Conservation (phyloP, 2,113 vertebrate species). For the Urocynchramus pylzowi region DNA sequence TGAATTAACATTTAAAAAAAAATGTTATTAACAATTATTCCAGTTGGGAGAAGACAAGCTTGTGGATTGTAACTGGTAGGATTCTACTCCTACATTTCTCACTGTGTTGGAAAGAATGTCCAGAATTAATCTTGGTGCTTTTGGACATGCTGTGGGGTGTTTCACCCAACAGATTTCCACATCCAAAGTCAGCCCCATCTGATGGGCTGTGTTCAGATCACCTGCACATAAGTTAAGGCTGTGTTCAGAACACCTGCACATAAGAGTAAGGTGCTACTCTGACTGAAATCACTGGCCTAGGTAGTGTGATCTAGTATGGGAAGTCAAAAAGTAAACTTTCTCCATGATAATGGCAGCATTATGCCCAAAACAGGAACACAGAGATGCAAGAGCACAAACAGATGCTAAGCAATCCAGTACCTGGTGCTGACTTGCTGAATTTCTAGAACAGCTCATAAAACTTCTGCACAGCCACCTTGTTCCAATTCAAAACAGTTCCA, state of each 20-base stretch:
- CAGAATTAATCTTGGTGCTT: not conserved
- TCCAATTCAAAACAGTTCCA: not conserved
- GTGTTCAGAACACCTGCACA: not conserved
- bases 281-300: not conserved
- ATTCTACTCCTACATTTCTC: not conserved
- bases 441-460: not conserved
- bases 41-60: not conserved
- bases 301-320: accelerated
- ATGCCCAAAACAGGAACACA: not conserved
- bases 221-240: not conserved
- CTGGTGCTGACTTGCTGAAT: not conserved
- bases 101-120: not conserved
- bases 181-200: not conserved
- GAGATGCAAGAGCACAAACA: not conserved
- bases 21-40: not conserved
- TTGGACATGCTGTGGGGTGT: not conserved
- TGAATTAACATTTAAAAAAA: not conserved
- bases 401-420: not conserved
- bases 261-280: not conserved
- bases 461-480: not conserved
- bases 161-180: not conserved
- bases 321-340: not conserved
- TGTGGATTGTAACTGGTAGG: not conserved
- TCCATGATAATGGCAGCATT: not conserved
- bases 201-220: not conserved